Evolutionary conservation across 2,888 invertebrate genomes (phyloP).

Genomic region (Drosophila paramelanica): DNA sequence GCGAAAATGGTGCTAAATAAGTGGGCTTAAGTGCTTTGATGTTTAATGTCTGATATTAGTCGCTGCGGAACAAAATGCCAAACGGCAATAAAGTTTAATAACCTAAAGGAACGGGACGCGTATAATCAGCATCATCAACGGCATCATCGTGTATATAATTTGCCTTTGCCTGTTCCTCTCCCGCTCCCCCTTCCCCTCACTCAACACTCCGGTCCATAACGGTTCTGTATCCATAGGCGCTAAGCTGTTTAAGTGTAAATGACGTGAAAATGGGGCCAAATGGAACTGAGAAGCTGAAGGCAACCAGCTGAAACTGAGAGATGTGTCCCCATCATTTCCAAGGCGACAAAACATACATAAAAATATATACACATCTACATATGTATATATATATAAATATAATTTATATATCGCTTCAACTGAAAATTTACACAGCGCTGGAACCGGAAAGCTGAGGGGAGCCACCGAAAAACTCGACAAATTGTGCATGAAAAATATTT

Average conservation of each 20-base stretch:
- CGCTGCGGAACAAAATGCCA: slow-evolving; percentile 48
- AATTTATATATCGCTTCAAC: slow-evolving; percentile 58
- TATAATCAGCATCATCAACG: slow-evolving; percentile 76
- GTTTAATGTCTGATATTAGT: slow-evolving; percentile 49
- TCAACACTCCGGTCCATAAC: slow-evolving; percentile 2
- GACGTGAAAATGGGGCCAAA: slow-evolving; percentile 70
- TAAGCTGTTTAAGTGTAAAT: slow-evolving; percentile 80
- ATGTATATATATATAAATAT: slow-evolving; percentile 32
- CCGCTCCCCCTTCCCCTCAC: neutral
- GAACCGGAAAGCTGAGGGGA: neutral
- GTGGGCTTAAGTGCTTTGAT: slow-evolving; percentile 48
- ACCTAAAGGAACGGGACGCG: slow-evolving; percentile 57
- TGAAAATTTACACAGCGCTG: slow-evolving; percentile 31
- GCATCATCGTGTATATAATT: slow-evolving; percentile 67
- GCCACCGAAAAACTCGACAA: slow-evolving; percentile 49
- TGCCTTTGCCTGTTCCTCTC: slow-evolving; percentile 39
- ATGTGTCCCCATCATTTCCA: slow-evolving; percentile 42
- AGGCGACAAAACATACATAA: slow-evolving; percentile 58
- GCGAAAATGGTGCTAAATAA: slow-evolving; percentile 2
- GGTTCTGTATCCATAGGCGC: slow-evolving; percentile 47
- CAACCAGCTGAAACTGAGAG: slow-evolving; percentile 46
- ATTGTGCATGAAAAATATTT: slow-evolving; percentile 65
- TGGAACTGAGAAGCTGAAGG: slow-evolving; percentile 32
- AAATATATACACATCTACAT: slow-evolving; percentile 19
- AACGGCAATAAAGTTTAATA: slow-evolving; percentile 75